A percentile compares a stretch with the other conserved stretches of the same genome.
These are phyloP conservation scores for Lacanobia wlatinum DNA, from an alignment of 2,888 invertebrate genomes.

Conservation along the genomic window DNA sequence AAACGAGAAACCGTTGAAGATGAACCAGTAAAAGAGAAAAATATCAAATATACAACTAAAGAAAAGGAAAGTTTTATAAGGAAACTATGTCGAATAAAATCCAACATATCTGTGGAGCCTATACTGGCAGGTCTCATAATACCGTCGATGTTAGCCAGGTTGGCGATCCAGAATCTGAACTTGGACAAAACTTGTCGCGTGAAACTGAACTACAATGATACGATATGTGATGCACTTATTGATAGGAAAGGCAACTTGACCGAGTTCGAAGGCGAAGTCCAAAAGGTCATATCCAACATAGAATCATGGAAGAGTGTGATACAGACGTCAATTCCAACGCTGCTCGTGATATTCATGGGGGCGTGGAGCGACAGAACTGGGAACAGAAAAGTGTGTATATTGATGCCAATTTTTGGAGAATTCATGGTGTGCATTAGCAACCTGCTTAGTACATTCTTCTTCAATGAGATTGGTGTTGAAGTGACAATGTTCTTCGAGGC, in stretches of 20 bases:
- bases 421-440: slow-evolving; percentile 86
- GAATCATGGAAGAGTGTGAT: slow-evolving; percentile 90
- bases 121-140: slow-evolving; percentile 93
- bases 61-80: slow-evolving; percentile 87
- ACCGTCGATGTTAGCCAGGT: slow-evolving; percentile 91
- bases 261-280: slow-evolving; percentile 91
- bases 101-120: slow-evolving; percentile 93
- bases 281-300: slow-evolving; percentile 89
- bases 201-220: slow-evolving; percentile 77
- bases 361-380: slow-evolving; percentile 92
- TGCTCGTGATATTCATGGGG: slow-evolving; percentile 90
- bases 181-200: slow-evolving; percentile 86
- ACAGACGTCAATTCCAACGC: slow-evolving; percentile 89
- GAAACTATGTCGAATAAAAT: slow-evolving; percentile 89
- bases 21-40: slow-evolving; percentile 75
- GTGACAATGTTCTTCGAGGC: slow-evolving; percentile 89
- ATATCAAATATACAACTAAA: slow-evolving; percentile 54
- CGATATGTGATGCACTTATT: slow-evolving; percentile 82
- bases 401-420: slow-evolving; percentile 90
- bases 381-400: slow-evolving; percentile 90
- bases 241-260: slow-evolving; percentile 88
- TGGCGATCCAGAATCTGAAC: slow-evolving; percentile 91
- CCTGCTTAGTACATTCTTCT: slow-evolving; percentile 89
- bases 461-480: slow-evolving; percentile 89
- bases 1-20: slow-evolving; percentile 72